These are phyloP conservation scores for Poeciliopsis prolifica DNA, from an alignment of 2,113 vertebrate genomes.

Conservation along the genomic window DNA sequence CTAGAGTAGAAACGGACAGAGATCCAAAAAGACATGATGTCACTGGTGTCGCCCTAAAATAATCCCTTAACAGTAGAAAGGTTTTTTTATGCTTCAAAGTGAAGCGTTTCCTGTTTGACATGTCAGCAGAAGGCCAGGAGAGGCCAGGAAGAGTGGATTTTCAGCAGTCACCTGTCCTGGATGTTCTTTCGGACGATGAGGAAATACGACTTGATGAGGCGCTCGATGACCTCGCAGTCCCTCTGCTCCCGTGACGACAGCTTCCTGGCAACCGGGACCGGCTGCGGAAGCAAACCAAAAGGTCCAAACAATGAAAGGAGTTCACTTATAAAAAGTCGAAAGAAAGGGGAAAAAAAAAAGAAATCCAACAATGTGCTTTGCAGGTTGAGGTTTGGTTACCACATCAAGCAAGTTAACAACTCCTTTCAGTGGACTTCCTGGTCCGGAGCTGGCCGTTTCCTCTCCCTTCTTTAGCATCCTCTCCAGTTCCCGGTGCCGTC, in stretches of 20 bases:
- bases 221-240: constrained; percentile 98
- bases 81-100: too few relatives aligned
- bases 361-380: neutral
- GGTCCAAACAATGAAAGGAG: neutral
- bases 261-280: constrained; percentile 95
- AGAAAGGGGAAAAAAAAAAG: neutral
- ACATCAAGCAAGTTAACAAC: constrained; percentile 96
- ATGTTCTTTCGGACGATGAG: constrained; percentile 99
- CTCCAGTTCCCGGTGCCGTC: constrained; percentile 92
- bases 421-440: constrained; percentile 91
- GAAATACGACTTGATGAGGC: constrained; percentile 98
- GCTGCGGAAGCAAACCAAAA: constrained; percentile 71
- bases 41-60: too few relatives aligned
- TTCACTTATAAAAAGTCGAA: too few relatives aligned
- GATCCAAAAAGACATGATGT: too few relatives aligned
- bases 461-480: constrained; percentile 96
- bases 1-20: constrained; percentile 74
- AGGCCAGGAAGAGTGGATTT: too few relatives aligned
- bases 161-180: constrained; percentile 89
- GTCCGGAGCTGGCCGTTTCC: constrained; percentile 83
- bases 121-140: too few relatives aligned
- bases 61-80: too few relatives aligned
- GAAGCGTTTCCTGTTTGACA: too few relatives aligned
- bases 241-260: constrained; percentile 96
- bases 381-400: constrained; percentile 71